phyloP scores from a whole-genome alignment of 1,140 invertebrate genomes.

The Drosophila burlai region DNA sequence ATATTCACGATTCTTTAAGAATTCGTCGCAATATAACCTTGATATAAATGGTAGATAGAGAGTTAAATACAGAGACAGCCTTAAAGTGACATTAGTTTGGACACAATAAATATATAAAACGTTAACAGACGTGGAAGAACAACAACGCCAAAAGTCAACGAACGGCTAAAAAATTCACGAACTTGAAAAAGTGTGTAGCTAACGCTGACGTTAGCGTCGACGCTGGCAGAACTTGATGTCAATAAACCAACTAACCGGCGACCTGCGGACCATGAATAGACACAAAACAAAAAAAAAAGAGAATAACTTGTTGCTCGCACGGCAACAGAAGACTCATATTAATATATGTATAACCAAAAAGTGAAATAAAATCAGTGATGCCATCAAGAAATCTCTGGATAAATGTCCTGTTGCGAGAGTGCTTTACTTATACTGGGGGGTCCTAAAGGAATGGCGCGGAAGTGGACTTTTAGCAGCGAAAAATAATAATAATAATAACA shows the following conservation, averaged over 20 bases:
- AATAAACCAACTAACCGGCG: conserved; percentile 79
- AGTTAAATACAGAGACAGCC: conserved; percentile 27
- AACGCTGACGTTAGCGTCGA: conserved; percentile 26
- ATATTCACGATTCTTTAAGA: neutral
- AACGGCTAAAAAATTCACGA: conserved; percentile 83
- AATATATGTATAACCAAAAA: conserved; percentile 20
- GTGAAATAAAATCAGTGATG: conserved; percentile 31
- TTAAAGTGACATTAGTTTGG: conserved; percentile 75
- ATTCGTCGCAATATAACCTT: neutral
- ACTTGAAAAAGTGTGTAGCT: conserved; percentile 72
- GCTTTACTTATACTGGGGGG: neutral
- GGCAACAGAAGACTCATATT: conserved; percentile 5
- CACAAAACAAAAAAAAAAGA: conserved; percentile 31
- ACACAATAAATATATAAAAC: conserved; percentile 61
- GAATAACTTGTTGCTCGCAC: conserved; percentile 48
- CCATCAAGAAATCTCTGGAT: conserved; percentile 37
- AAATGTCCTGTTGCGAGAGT: conserved; percentile 32
- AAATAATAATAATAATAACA: conserved; percentile 40
- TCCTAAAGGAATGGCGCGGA: conserved; percentile 7
- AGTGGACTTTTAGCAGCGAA: conserved; percentile 24
- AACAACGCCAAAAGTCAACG: conserved; percentile 70
- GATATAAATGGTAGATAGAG: conserved; percentile 24
- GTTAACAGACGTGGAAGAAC: conserved; percentile 60
- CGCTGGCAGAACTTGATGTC: conserved; percentile 63
- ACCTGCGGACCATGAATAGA: conserved; percentile 71